A percentile compares a stretch with the other conserved stretches of the same genome.
These are phyloP conservation scores for Eilema sororculum DNA, from an alignment of 2,888 invertebrate species.

Conservation along the genomic window DNA sequence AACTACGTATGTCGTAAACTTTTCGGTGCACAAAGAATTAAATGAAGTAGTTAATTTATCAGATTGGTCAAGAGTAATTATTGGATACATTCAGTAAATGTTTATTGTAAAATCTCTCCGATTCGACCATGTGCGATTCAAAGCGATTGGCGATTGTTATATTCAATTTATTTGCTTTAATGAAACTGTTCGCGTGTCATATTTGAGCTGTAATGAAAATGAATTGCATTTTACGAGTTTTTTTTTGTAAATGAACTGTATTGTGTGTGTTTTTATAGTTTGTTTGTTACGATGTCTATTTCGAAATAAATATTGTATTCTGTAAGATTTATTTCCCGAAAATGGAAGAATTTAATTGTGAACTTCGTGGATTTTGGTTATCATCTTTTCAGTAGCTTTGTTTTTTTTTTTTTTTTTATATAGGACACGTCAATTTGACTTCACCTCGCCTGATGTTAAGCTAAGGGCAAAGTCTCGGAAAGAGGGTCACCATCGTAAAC, in stretches of 20 bases:
- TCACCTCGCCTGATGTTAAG: no score
- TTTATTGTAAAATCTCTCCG: conserved; percentile 29
- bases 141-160: conserved; percentile 4
- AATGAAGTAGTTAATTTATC: conserved; percentile 50
- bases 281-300: neutral
- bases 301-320: neutral
- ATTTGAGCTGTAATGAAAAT: neutral
- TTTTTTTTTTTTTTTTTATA: no score
- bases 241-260: neutral
- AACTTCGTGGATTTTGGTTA: no score
- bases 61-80: conserved; percentile 35
- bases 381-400: no score
- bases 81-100: conserved; percentile 28
- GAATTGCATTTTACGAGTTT: neutral
- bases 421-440: no score
- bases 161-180: conserved; percentile 17
- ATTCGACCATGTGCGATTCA: conserved; percentile 19
- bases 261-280: neutral
- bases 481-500: no score
- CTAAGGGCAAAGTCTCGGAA: no score
- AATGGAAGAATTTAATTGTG: no score
- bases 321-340: neutral
- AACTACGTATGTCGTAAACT: conserved; percentile 37
- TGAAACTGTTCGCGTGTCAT: neutral
- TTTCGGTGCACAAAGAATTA: conserved; percentile 43